These are phyloP conservation scores for Campoplex nolae DNA, from an alignment of 2,888 invertebrate genomes.

Conservation along the genomic window DNA sequence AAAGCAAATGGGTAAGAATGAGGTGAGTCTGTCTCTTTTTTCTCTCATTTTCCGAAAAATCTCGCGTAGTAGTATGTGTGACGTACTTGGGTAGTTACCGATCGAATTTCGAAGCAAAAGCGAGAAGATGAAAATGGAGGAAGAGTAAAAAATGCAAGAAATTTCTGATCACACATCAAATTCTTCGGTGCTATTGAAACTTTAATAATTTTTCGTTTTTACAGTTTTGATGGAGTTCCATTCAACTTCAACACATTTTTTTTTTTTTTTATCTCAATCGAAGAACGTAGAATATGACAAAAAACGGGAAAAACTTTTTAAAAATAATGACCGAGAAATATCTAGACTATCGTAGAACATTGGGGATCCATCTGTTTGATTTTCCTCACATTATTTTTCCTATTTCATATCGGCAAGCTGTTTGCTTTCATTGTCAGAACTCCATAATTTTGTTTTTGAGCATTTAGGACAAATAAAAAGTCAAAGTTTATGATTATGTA, in stretches of 20 bases:
- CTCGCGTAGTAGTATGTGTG: neutral
- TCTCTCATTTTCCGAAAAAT: conserved; percentile 5
- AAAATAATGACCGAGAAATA: conserved; percentile 19
- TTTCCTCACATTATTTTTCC: neutral
- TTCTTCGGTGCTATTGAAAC: conserved; percentile 8
- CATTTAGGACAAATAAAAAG: conserved; percentile 28
- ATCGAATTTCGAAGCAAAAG: conserved; percentile 8
- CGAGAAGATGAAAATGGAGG: neutral
- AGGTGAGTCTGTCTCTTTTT: conserved; percentile 16
- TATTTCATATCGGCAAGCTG: neutral
- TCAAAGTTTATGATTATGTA: conserved; percentile 17
- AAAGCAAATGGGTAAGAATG: conserved; percentile 47
- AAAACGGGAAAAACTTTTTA: neutral
- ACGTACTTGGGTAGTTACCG: conserved; percentile 14
- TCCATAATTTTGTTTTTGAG: neutral
- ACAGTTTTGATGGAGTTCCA: neutral
- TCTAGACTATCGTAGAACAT: neutral
- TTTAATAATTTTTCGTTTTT: conserved; percentile 43
- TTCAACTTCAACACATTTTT: neutral
- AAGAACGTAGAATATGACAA: neutral
- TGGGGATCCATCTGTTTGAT: neutral
- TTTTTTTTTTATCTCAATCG: neutral
- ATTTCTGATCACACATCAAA: conserved; percentile 11
- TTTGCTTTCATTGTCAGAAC: neutral
- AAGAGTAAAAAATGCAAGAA: neutral